phyloP scores from a whole-genome alignment of 92 coral and sea anemone genomes.

The Desmophyllum pertusum region DNA sequence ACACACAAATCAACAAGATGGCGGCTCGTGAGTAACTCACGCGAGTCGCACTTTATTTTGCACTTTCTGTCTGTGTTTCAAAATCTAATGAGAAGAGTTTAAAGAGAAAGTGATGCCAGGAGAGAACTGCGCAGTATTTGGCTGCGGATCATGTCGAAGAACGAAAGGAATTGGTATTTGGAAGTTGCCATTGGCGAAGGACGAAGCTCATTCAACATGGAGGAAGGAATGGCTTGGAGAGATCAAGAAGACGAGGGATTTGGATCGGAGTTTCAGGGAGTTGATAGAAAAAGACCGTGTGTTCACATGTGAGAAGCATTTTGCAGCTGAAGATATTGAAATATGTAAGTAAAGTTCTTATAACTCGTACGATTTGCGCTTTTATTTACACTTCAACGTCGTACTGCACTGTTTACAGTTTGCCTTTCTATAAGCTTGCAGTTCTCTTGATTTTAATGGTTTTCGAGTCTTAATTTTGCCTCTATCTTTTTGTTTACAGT shows the following conservation, averaged over 20 bases:
- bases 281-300: neutral
- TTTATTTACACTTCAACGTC: neutral
- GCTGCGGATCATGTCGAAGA: too few relatives aligned
- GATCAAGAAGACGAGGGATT: neutral
- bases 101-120: slow-evolving; percentile 6
- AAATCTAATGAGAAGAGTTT: neutral
- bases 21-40: neutral
- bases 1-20: neutral
- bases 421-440: slow-evolving; percentile 3
- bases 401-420: slow-evolving; percentile 30
- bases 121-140: neutral
- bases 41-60: neutral
- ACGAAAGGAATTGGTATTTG: neutral
- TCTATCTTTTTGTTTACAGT: slow-evolving; percentile 11
- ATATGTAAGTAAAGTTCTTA: neutral
- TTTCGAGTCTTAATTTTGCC: slow-evolving; percentile 15
- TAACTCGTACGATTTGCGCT: slow-evolving; percentile 25
- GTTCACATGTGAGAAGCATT: neutral
- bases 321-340: slow-evolving; percentile 6
- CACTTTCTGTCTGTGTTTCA: neutral
- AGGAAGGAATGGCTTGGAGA: slow-evolving; percentile 10
- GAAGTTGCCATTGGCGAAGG: slow-evolving; percentile 13
- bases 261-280: neutral
- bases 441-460: slow-evolving; percentile 25
- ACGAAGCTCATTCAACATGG: neutral